Percentiles rank a stretch among this genome's conserved stretches.
phyloP scores from a whole-genome alignment of 2,797 vertebrate species.

The Chromobotia macracanthus region DNA sequence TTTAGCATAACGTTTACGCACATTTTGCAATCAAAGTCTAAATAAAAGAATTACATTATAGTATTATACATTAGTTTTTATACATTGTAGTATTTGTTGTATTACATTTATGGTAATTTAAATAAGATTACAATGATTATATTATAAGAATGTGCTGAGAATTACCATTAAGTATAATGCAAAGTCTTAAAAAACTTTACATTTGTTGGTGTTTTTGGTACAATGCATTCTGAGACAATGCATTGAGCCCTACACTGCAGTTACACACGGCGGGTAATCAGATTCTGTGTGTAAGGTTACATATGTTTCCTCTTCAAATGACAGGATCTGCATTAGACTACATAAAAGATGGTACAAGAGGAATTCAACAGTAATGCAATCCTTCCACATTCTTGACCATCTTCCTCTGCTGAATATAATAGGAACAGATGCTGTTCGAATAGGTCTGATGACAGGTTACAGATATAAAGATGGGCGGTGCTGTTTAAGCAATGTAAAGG shows the following conservation, averaged over 20 bases:
- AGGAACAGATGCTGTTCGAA: background rate
- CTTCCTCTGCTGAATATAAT: background rate
- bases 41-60: no score
- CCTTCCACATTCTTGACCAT: slow-evolving; percentile 10
- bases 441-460: background rate
- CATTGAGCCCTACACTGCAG: background rate
- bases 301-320: slow-evolving; percentile 16
- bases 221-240: no score
- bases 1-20: no score
- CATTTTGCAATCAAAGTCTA: no score
- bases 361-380: slow-evolving; percentile 24
- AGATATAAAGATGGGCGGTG: slow-evolving; percentile 25
- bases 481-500: slow-evolving; percentile 31
- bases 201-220: no score
- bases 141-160: no score
- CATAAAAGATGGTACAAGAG: background rate
- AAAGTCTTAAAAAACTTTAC: no score
- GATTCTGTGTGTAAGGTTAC: slow-evolving; percentile 12
- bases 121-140: no score
- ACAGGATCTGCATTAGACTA: slow-evolving; percentile 7
- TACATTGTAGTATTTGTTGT: no score
- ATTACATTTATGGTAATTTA: no score
- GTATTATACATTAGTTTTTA: no score
- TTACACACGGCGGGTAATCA: slow-evolving; percentile 24
- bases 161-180: no score